A percentile compares a stretch with the other conserved stretches of the same genome.
These are phyloP conservation scores for Lottia gigantea DNA, from an alignment of 2,888 invertebrate species.

Conservation along the genomic window DNA sequence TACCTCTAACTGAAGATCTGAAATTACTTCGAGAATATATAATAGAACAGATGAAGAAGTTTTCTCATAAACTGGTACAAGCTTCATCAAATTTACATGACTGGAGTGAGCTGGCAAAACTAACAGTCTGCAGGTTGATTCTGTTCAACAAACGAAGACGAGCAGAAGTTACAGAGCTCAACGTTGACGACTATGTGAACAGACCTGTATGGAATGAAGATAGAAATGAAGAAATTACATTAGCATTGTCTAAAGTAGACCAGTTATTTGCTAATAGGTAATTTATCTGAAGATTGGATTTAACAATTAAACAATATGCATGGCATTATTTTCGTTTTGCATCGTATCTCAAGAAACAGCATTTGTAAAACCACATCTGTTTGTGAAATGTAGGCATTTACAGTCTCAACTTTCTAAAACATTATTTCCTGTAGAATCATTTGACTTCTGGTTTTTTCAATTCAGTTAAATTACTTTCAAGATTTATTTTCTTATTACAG, in stretches of 20 bases:
- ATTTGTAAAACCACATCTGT: too few relatives aligned
- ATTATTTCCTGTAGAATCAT: too few relatives aligned
- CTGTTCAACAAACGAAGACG: background rate
- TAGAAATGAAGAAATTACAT: background rate
- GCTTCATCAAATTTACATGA: background rate
- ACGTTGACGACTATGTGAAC: background rate
- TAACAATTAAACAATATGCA: too few relatives aligned
- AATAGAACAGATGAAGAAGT: background rate
- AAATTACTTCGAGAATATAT: background rate
- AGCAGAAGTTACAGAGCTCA: background rate
- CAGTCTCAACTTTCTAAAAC: too few relatives aligned
- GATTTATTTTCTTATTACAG: background rate
- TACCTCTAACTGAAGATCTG: background rate
- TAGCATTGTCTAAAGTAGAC: background rate
- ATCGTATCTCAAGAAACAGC: too few relatives aligned
- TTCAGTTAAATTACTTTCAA: too few relatives aligned
- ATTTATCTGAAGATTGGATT: background rate
- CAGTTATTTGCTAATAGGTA: background rate
- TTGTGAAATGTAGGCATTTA: too few relatives aligned
- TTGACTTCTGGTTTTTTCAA: too few relatives aligned
- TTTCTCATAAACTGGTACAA: too few relatives aligned
- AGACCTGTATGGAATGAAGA: slow-evolving; percentile 5
- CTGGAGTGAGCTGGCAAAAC: background rate
- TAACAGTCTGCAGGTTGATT: background rate
- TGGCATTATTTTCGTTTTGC: too few relatives aligned